Evolutionary conservation across 2,888 invertebrate species (phyloP), one percentile per base, ranked within the genome.

Genomic region (Clunio marinus): DNA sequence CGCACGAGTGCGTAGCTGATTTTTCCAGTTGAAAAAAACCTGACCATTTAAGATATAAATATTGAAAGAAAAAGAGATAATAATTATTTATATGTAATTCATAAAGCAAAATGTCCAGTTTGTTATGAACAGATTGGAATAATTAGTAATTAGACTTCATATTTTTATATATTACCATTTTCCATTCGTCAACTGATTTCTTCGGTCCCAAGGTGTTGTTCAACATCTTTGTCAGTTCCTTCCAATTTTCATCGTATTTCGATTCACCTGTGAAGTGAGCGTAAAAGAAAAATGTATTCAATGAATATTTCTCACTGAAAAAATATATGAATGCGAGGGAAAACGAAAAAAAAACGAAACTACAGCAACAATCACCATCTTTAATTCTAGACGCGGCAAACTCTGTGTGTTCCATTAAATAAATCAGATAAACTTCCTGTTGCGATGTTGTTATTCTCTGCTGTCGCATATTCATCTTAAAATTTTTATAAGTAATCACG

Each of bases 241-340:
- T 66, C 66, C 66, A 66, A 66, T 66, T 66, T 24, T 66, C 66
- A 25, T 66, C 66, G 32, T 55, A 66, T 22, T 66, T 57, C 45
- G 32, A 27, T 51, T 51, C 55, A 37, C 55, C 66, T 66, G 55
- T 24, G 22, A 20, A 32, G 22, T 20, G 4, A 17, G 22, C n/a
- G 51, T 32, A 32, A 51, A 51, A 51, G 51, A 51, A 51, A 17
- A 17, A 51, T 51, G 20, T 22, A 17, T 51, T 17, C 17, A 17
- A 51, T 17, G 17, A 17, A 51, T 17, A 17, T 8, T 41, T 41
- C 41, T 41, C 41, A 41, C 2, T n/a, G 15, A 57, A 57, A 28
- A 51, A 57, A 57, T 1, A 27, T 13, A n/a, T 25, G 24, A 24
- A 57, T 57, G 24, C 15, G 25, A 57, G 24, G 20, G 5, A 24